These are phyloP conservation scores for Nasonia oneida DNA, from an alignment of 2,888 invertebrate genomes.

Conservation along the genomic window DNA sequence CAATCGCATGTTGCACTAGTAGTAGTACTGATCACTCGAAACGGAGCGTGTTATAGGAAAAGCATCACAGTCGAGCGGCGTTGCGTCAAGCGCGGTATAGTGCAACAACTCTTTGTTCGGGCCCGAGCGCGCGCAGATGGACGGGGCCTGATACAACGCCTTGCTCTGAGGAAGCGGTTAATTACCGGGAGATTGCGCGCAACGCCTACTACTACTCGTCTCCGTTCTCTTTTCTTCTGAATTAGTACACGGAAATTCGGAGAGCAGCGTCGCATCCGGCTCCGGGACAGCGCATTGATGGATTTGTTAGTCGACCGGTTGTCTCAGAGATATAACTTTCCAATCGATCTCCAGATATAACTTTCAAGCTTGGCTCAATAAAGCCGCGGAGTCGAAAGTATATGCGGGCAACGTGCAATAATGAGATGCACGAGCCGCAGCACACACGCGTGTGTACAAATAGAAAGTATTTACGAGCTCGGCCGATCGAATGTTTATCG, in stretches of 20 bases:
- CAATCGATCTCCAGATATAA: neutral
- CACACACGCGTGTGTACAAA: neutral
- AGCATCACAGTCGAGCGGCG: slow-evolving; percentile 41
- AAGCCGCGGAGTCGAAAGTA: neutral
- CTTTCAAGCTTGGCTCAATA: no score
- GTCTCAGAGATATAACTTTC: neutral
- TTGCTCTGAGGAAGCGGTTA: slow-evolving; percentile 76
- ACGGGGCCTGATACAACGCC: slow-evolving; percentile 64
- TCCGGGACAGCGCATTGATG: neutral
- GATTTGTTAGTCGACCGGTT: neutral
- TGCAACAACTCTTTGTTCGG: slow-evolving; percentile 68
- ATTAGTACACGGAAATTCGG: slow-evolving; percentile 3
- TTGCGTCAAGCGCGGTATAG: neutral
- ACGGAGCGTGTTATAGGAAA: slow-evolving; percentile 61
- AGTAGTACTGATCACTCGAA: slow-evolving; percentile 61
- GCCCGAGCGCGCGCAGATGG: slow-evolving; percentile 62
- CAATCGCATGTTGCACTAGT: slow-evolving; percentile 52
- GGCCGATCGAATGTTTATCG: neutral
- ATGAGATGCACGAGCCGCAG: no score
- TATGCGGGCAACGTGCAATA: no score
- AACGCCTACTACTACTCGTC: slow-evolving; percentile 65
- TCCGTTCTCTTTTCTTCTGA: neutral
- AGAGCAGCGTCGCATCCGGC: neutral
- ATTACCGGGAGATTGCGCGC: slow-evolving; percentile 72
- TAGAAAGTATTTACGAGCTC: neutral